Percentiles rank a stretch among this genome's conserved stretches.
phyloP scores from a whole-genome alignment of 92 coral and sea anemone species.

The Meandrina meandrites region DNA sequence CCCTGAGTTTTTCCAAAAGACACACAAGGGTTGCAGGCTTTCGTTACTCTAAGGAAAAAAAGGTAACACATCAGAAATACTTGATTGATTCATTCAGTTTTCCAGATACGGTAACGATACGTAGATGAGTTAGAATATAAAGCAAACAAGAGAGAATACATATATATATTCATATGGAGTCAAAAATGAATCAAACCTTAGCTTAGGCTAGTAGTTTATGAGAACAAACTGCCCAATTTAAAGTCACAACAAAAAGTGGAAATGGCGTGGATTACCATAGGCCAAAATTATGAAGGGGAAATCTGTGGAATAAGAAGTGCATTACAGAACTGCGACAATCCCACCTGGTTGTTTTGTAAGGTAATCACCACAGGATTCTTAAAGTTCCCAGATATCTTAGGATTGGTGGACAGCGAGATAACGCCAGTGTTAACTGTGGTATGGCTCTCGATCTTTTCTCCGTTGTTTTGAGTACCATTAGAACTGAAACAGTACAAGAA shows the following conservation, averaged over 20 bases:
- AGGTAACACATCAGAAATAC: neutral
- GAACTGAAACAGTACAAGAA: neutral
- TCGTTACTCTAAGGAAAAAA: constrained; percentile 32
- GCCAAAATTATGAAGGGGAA: no score
- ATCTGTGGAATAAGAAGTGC: neutral
- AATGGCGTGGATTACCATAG: no score
- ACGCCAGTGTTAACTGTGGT: constrained; percentile 20
- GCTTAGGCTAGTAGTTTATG: no score
- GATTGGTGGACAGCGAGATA: constrained; percentile 50
- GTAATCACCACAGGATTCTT: constrained; percentile 50
- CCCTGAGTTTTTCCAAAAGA: constrained; percentile 62
- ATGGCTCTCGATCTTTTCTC: neutral
- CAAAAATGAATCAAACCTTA: no score
- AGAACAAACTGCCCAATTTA: no score
- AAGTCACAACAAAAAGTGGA: no score
- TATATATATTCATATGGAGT: no score
- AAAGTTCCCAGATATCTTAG: constrained; percentile 25
- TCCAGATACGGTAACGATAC: no score
- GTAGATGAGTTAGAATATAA: no score
- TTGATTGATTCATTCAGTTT: no score
- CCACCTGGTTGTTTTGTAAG: constrained; percentile 40
- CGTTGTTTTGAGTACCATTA: neutral
- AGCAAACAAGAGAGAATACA: no score
- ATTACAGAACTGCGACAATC: neutral
- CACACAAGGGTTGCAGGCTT: constrained; percentile 51